Evolutionary conservation across 2,888 invertebrate genomes (phyloP), one percentile per base, ranked within the genome.

Genomic region (Creontiades dilutus): DNA sequence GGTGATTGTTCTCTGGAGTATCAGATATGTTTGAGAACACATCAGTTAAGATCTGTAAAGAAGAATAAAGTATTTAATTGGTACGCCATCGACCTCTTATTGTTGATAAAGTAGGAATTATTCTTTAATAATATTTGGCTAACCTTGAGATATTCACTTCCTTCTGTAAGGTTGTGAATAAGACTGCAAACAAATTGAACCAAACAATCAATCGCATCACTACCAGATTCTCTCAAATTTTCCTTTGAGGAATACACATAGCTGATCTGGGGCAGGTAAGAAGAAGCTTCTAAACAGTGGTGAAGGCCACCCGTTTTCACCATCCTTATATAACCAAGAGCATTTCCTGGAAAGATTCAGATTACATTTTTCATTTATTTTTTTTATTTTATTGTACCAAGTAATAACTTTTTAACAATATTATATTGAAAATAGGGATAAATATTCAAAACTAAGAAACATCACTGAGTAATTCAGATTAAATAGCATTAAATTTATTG

Each of bases 291-390:
- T 11, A 98, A 97, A 92, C 98, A 97, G 92, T 98, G 98, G 93
- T 99, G 97, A 78, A 98, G 95, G 5, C 98, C 98, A 23, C 99
- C 99, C 0, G 99, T 98, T 88, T 98, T 95, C 90, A 99, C 96
- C 94, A 99, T 96, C 84, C 99, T 95, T 5, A 99, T 97, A 93
- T 99, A 99, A 1, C 99, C 99, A 95, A 99, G 96, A 0, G 98
- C 98, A 94, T 99, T 99, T 19, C 95, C 95, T 95, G 92, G 52
- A 92, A 90, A 89, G 91, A 85, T 91, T 90, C 84, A 81, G 48
- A n/a, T n/a, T n/a, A n/a, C 86, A 89, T 78, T 75, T 81, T 81
- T 90, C 37, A 14, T 28, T 89, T n/a, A n/a, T n/a, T n/a, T n/a
- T n/a, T n/a, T n/a, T n/a, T n/a, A n/a, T n/a, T n/a, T n/a, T n/a